Conservation (phyloP, 2,888 invertebrate species). For the Pyrocoelia pectoralis region DNA sequence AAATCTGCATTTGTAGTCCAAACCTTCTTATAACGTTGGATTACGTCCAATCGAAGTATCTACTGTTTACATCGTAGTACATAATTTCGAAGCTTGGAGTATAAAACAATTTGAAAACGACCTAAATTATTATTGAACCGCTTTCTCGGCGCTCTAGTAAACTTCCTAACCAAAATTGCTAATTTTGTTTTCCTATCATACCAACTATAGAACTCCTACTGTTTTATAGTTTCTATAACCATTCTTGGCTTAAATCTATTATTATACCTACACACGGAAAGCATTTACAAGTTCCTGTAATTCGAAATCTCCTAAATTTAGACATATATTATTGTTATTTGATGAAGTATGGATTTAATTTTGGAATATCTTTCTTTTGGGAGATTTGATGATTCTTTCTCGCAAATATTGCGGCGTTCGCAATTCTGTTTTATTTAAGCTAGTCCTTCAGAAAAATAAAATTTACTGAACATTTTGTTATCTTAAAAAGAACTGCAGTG, state of each 20-base stretch:
- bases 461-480: too few relatives aligned
- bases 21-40: conserved; percentile 38
- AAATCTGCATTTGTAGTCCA: conserved; percentile 41
- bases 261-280: conserved; percentile 30
- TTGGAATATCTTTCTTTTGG: too few relatives aligned
- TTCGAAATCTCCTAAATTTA: conserved; percentile 7
- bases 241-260: conserved; percentile 32
- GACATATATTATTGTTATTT: background rate
- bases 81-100: background rate
- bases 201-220: conserved; percentile 25
- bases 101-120: background rate
- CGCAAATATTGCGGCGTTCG: too few relatives aligned
- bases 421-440: too few relatives aligned
- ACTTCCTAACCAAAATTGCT: conserved; percentile 11
- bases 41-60: conserved; percentile 29
- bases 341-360: background rate
- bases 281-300: conserved; percentile 16
- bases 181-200: background rate
- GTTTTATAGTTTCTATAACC: conserved; percentile 34
- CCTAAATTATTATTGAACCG: background rate
- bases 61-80: background rate
- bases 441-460: too few relatives aligned
- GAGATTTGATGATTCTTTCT: too few relatives aligned
- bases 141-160: background rate
- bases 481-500: too few relatives aligned